Percentiles rank a stretch among this genome's conserved stretches.
phyloP scores from a whole-genome alignment of 1,140 invertebrate genomes.

The Macrotrachela quadricornifera region DNA sequence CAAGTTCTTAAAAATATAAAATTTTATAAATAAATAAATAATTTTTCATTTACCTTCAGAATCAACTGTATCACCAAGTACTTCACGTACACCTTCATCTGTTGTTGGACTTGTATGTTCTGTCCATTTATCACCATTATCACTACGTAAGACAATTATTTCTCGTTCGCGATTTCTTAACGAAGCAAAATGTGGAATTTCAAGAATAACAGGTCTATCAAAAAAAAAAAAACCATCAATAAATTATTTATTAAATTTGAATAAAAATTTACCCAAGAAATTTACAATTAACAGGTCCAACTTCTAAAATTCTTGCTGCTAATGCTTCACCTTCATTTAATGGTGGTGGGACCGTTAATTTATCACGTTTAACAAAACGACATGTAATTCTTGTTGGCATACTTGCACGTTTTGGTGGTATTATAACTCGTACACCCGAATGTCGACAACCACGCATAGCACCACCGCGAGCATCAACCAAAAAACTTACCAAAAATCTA shows the following conservation, averaged over 20 bases:
- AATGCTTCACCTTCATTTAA: conserved; percentile 95
- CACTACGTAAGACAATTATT: conserved; percentile 82
- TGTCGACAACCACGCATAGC: conserved; percentile 93
- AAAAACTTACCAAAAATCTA: conserved; percentile 88
- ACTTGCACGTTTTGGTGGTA: conserved; percentile 78
- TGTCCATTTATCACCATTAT: conserved; percentile 93
- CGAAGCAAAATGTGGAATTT: conserved; percentile 95
- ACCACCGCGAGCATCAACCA: conserved; percentile 92
- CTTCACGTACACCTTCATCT: conserved; percentile 88
- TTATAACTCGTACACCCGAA: conserved; percentile 83
- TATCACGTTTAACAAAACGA: conserved; percentile 64
- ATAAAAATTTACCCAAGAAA: conserved; percentile 49
- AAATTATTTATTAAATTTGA: too few relatives aligned
- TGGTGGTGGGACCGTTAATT: conserved; percentile 70
- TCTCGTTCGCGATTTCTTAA: conserved; percentile 82
- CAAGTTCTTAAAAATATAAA: too few relatives aligned
- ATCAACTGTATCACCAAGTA: conserved; percentile 14
- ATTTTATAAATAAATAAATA: too few relatives aligned
- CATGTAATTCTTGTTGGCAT: conserved; percentile 85
- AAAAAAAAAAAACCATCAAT: too few relatives aligned
- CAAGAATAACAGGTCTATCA: conserved; percentile 69
- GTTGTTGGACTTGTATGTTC: conserved; percentile 88
- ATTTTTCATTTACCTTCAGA: too few relatives aligned
- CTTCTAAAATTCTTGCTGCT: conserved; percentile 76
- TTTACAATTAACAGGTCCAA: conserved; percentile 83